A percentile compares a stretch with the other conserved stretches of the same genome.
Conservation (phyloP, 2,113 vertebrate species). For the Pachycephala philippinensis region DNA sequence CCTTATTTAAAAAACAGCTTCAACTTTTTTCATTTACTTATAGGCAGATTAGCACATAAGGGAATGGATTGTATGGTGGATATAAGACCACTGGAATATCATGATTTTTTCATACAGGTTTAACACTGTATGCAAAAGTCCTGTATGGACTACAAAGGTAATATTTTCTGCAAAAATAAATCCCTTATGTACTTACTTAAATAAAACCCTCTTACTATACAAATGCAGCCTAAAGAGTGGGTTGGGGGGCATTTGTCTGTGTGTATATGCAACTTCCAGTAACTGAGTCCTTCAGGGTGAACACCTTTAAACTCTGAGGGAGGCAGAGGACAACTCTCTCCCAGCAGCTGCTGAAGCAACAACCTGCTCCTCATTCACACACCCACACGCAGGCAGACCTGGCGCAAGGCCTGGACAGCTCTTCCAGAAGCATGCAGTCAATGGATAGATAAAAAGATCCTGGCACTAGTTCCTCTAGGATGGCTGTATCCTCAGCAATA, state of each 20-base stretch:
- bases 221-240: neutral
- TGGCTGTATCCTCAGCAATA: neutral
- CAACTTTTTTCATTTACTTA: neutral
- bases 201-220: neutral
- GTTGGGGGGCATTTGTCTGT: accelerated
- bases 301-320: neutral
- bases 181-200: neutral
- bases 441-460: neutral
- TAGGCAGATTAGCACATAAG: neutral
- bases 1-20: neutral
- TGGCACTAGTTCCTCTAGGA: neutral
- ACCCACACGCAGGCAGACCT: neutral
- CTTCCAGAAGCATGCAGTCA: neutral
- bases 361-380: neutral
- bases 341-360: neutral
- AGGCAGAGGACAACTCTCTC: neutral
- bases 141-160: neutral
- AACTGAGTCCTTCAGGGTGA: neutral
- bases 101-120: neutral
- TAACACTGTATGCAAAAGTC: neutral
- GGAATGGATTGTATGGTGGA: accelerated
- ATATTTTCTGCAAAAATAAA: neutral
- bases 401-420: neutral
- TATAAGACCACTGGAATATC: neutral
- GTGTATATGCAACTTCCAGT: neutral